These are phyloP conservation scores for Bilobella aurantiaca DNA, from an alignment of 1,140 invertebrate species.

Conservation along the genomic window DNA sequence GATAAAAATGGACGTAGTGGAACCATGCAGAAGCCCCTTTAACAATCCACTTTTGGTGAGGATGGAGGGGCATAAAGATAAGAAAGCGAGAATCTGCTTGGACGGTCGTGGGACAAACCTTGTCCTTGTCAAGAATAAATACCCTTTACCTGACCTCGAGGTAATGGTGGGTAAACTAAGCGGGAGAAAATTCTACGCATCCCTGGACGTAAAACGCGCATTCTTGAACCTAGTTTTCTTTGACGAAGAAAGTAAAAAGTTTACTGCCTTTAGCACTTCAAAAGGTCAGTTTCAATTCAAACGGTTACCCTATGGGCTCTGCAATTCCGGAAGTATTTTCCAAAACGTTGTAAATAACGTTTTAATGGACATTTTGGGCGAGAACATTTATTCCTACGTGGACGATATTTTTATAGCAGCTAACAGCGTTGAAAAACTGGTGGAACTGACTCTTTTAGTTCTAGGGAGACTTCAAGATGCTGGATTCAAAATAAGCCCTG, in stretches of 20 bases:
- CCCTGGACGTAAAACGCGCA: conserved; percentile 34
- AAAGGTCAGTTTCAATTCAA: conserved; percentile 38
- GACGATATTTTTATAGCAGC: conserved; percentile 9
- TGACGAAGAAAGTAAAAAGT: conserved; percentile 37
- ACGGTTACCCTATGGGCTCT: conserved; percentile 39
- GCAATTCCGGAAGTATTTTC: conserved; percentile 36
- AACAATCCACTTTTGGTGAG: neutral
- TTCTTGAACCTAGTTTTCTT: conserved; percentile 21
- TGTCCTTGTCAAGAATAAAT: neutral
- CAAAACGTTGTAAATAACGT: conserved; percentile 39
- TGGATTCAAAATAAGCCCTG: conserved; percentile 25
- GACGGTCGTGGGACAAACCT: neutral
- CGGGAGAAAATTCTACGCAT: conserved; percentile 22
- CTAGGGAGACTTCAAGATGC: neutral
- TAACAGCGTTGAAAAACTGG: neutral
- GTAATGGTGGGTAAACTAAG: neutral
- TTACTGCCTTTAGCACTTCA: conserved; percentile 30
- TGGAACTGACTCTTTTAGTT: neutral
- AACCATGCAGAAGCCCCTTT: neutral
- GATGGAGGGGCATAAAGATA: neutral
- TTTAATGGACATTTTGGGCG: conserved; percentile 27
- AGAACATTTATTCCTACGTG: conserved; percentile 16
- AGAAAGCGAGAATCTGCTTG: neutral
- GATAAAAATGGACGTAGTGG: neutral
- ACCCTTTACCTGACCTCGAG: neutral